Base-by-base conservation (phyloP, 2,888 invertebrate genomes). In the Miltochrista miniata region DNA sequence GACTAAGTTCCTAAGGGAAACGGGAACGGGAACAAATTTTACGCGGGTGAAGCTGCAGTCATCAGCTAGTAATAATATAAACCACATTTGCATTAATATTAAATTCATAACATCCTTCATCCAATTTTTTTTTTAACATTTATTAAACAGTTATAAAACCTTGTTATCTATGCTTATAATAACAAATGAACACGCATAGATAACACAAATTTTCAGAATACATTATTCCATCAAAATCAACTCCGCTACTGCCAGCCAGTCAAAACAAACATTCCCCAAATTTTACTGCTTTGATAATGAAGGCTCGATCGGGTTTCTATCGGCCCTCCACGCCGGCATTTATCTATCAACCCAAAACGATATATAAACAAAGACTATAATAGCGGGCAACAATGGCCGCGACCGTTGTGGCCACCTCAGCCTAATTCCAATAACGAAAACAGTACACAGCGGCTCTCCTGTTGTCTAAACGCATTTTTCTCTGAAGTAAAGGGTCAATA, bases 381-480 rank as follows among this genome's bases (percentile, higher is more conserved):
- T 68, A 57, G 56, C 51, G 45, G 49, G 57, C 67, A 72, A 82
- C 81, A 82, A 83, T 76, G 70, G 76, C 73, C 62, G 55, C 68
- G 67, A 61, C 73, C 73, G 72, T 76, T 79, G 76, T 61, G 60
- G 61, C 73, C 72, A 69, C 68, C 79, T 68, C 65, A 76, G 69
- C 68, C 78, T 88, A 90, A 90, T 88, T 83, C 83, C 78, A 84
- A 89, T 91, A 91, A 90, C 87, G 79, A 85, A 86, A 83, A 84
- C 84, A 74, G 87, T 81, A 90, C 84, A 91, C 89, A 87, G 77
- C 78, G 85, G 79, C 75, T 67, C 69, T 65, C 76, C 75, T 83
- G 80, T 87, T 86, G 81, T 81, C 80, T 76, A 85, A 87, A 87
- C 87, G 88, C 87, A 90, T 91, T 90, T 90, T 91, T 90, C 91